Base-by-base conservation (phyloP, 2,797 vertebrate genomes). In the Ctenopoma kingsleyae region DNA sequence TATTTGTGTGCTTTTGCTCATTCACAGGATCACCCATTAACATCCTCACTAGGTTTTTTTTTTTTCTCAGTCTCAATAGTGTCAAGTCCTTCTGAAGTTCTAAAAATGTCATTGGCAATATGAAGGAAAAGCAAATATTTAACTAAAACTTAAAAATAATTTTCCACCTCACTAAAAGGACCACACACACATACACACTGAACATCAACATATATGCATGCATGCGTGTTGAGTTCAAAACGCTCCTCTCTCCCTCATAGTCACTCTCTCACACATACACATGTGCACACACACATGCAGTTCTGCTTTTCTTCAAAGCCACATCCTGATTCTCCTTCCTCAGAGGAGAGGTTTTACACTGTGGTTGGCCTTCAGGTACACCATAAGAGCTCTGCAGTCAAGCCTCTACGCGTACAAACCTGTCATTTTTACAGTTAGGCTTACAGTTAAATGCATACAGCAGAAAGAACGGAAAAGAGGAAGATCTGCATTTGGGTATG, bases 101-200 rank as follows among this genome's bases (percentile, higher is more conserved):
- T 86, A 85, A 87, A 91, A 87, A 74, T 47, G 84, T 85, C 67
- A 83, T 36, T 87, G 91, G 84, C 87, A 88, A 76, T 79, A 71
- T 67, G 62, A 80, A 83, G 82, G 79, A 89, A 91, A 92, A 90
- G 86, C 86, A 91, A 92, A 92, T 92, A 92, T 93, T 92, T 83
- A 88, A 91, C 74, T 76, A 48, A 80, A 90, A 80, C 82, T 90
- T 85, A 87, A 91, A 93, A 92, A 91, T 87, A 86, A 84, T 87
- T 87, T 91, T 89, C 89, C 78, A 86, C 80, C 79, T 82, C 78
- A 67, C 71, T 76, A 83, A 88, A 71, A 82, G 89, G 91, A 92
- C 91, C 92, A 92, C 91, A 93, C 91, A 84, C 80, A 84, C 86
- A 84, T 61, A 73, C 66, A 78, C 69, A 58, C 55, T 59, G 57